Conservation (phyloP, 2,888 invertebrate genomes). For the Chrysina gloriosa region DNA sequence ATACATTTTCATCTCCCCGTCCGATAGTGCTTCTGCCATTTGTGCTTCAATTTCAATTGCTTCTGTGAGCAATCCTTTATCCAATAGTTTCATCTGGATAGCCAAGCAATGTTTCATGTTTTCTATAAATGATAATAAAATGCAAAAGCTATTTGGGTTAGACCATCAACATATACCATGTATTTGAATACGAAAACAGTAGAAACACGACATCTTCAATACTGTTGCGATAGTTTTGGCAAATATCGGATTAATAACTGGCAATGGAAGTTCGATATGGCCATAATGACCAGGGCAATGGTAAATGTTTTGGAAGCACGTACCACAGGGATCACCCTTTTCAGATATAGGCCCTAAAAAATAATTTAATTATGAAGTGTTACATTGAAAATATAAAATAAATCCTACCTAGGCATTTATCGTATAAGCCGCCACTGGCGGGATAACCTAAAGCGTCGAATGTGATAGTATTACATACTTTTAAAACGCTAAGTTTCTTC, state of each 20-base stretch:
- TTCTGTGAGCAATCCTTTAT: constrained; percentile 79
- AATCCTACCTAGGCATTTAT: constrained; percentile 78
- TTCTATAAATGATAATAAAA: constrained; percentile 55
- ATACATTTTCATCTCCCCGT: constrained; percentile 54
- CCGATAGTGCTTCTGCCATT: constrained; percentile 51
- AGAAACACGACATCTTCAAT: constrained; percentile 76
- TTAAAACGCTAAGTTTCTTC: constrained; percentile 81
- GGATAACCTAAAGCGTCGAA: constrained; percentile 89
- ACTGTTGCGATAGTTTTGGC: constrained; percentile 78
- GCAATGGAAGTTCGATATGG: constrained; percentile 89
- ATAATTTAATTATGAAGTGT: neutral
- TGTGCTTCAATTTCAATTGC: constrained; percentile 71
- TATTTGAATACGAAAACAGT: constrained; percentile 78
- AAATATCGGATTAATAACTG: constrained; percentile 92
- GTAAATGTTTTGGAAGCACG: constrained; percentile 76
- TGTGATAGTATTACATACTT: constrained; percentile 81
- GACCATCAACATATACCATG: constrained; percentile 63
- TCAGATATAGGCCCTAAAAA: constrained; percentile 70
- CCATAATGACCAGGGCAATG: constrained; percentile 95
- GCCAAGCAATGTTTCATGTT: constrained; percentile 64
- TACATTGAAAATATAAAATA: neutral
- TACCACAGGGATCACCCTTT: constrained; percentile 78
- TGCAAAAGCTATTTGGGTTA: constrained; percentile 5
- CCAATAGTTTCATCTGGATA: constrained; percentile 77
- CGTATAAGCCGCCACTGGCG: constrained; percentile 89